Percentiles rank a stretch among this genome's conserved stretches.
Conservation (phyloP, 2,888 invertebrate species). For the Teleogryllus oceanicus region DNA sequence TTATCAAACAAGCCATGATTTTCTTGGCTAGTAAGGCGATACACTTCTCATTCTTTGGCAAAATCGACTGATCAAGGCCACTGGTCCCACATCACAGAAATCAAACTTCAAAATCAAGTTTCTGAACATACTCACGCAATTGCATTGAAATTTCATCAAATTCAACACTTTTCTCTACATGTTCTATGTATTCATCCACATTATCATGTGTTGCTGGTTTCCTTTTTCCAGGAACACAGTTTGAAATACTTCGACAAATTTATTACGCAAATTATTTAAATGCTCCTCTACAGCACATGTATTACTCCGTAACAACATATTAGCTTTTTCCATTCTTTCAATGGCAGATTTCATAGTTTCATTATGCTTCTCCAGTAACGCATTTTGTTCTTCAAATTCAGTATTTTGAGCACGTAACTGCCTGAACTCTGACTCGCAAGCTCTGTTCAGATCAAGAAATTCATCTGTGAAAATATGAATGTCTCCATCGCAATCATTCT, state of each 20-base stretch:
- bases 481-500: neutral
- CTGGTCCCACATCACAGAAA: too few species aligned
- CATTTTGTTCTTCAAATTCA: slow-evolving; percentile 6
- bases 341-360: neutral
- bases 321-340: neutral
- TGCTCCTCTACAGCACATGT: neutral
- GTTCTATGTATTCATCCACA: neutral
- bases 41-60: too few species aligned
- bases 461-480: neutral
- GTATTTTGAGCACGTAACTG: neutral
- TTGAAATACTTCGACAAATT: neutral
- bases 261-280: neutral
- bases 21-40: too few species aligned
- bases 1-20: too few species aligned
- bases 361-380: slow-evolving; percentile 2
- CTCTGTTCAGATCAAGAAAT: neutral
- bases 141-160: too few species aligned
- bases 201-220: neutral
- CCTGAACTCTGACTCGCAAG: neutral
- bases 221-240: neutral
- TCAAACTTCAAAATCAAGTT: too few species aligned
- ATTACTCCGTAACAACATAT: neutral
- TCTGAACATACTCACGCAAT: too few species aligned
- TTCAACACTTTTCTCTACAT: too few species aligned
- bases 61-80: too few species aligned